These are phyloP conservation scores for Zosterops hypoxanthus DNA, from an alignment of 2,113 vertebrate species.

Conservation along the genomic window DNA sequence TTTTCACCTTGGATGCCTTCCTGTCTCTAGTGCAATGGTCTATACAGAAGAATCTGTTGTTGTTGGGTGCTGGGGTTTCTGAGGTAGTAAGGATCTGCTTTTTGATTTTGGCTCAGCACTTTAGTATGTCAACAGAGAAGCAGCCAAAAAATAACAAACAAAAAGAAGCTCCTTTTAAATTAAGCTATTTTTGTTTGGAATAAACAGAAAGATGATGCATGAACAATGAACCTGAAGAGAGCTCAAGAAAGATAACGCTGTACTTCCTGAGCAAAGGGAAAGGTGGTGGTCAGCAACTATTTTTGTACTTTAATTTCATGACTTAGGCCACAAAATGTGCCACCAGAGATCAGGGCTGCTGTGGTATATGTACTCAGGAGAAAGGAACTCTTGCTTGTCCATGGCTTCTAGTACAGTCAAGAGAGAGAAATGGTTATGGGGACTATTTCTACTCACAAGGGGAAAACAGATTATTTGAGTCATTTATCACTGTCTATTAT, in stretches of 20 bases:
- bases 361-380: background rate
- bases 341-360: background rate
- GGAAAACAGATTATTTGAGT: conserved; percentile 11
- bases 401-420: background rate
- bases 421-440: background rate
- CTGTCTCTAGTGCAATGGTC: background rate
- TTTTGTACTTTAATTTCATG: background rate
- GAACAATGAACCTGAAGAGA: background rate
- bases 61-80: background rate
- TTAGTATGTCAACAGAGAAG: background rate
- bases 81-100: background rate
- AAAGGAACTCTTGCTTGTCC: background rate
- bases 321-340: background rate
- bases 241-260: background rate
- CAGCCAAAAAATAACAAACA: background rate
- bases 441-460: background rate
- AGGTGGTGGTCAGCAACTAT: background rate
- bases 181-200: background rate
- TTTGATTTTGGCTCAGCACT: background rate
- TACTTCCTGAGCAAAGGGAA: background rate
- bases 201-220: background rate
- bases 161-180: background rate
- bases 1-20: background rate
- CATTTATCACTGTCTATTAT: background rate
- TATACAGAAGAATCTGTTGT: background rate